Base-by-base conservation (phyloP, 2,888 invertebrate genomes). In the Cybosia mesomella region DNA sequence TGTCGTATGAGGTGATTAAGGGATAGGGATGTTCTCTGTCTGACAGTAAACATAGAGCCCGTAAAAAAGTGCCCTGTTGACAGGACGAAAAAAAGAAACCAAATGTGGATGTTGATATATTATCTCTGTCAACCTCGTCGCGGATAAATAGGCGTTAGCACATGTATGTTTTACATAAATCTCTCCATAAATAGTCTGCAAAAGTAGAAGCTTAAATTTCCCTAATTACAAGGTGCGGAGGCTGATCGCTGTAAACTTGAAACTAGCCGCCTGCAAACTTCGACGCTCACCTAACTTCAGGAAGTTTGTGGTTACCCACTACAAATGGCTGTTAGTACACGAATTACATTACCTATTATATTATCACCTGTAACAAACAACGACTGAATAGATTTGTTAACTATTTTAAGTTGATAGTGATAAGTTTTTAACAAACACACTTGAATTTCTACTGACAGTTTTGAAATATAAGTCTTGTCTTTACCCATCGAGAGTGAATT, bases 201-300 rank as follows among this genome's bases (percentile, higher is more conserved):
- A 18, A 43, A n/a, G 54, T 24, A 24, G 11, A 24, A 58, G 32
- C 32, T 15, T 28, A 32, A 32, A 58, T 58, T 34, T n/a, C 34
- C 24, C 58, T 34, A 58, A 58, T 32, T 58, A 58, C 32, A 18
- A 58, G 32, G 32, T 28, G 32, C 32, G 57, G n/a, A 18, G 28
- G 18, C 58, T 58, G 32, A 58, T 58, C 58, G 58, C 11, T 1
- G 28, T 58, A 58, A 32, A 74, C 69, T 71, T 58, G 64, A 64
- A 70, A 78, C 71, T 70, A 60, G 22, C n/a, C 5, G 28, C 58
- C 65, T n/a, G 60, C 62, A 57, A 77, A 78, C 67, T 74, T 64
- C 1, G 49, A 21, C 34, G 43, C 72, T 66, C 66, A 58, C 53
- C 64, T 64, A 66, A 74, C 61, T 70, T 75, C 36, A 32, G 72